Evolutionary conservation across 2,113 vertebrate genomes (phyloP).

Genomic region (Vicugna pacos): DNA sequence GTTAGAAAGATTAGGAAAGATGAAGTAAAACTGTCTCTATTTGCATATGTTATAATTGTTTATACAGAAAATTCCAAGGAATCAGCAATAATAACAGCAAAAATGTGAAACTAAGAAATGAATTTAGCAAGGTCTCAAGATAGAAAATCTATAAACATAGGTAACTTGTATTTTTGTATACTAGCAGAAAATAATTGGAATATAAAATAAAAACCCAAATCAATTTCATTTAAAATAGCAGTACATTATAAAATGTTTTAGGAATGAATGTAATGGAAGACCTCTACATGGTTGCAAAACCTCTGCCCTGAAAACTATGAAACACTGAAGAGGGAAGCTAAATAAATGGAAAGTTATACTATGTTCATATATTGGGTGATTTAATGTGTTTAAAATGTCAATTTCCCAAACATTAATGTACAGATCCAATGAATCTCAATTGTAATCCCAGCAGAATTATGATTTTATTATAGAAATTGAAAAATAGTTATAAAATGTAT

Average conservation of each 20-base stretch:
- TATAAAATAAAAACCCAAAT: background rate
- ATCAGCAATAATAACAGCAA: background rate
- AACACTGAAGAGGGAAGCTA: background rate
- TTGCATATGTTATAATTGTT: too few species aligned
- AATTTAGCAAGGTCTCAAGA: background rate
- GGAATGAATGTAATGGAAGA: background rate
- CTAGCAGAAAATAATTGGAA: background rate
- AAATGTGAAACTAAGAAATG: background rate
- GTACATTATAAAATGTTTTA: background rate
- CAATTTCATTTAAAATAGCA: background rate
- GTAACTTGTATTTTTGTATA: background rate
- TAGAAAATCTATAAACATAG: background rate
- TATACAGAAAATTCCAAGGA: too few species aligned
- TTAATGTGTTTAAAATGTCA: background rate
- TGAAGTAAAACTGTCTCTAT: too few species aligned
- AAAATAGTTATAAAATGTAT: background rate
- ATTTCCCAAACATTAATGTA: background rate
- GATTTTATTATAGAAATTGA: background rate
- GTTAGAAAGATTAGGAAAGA: background rate
- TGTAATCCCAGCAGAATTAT: background rate
- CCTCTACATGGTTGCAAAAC: background rate
- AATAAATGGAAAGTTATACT: background rate
- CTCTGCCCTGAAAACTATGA: background rate
- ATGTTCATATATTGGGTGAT: background rate
- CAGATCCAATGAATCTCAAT: background rate